Conservation (phyloP, 23 tunicate species). For the Trididemnum miniatum region DNA sequence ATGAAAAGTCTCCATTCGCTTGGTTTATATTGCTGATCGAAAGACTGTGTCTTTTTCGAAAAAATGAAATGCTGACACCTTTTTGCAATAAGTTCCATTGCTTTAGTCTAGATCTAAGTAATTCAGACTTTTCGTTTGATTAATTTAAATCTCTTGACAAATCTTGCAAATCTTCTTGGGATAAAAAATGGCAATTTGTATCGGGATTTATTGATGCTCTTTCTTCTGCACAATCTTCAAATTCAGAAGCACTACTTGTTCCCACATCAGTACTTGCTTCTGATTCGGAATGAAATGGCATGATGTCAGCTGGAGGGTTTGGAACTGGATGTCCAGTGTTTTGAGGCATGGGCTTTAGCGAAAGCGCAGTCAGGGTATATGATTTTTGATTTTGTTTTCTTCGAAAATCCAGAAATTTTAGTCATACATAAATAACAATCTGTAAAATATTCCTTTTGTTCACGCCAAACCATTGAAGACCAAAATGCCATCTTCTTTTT, state of each 20-base stretch:
- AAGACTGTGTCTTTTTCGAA: constrained; percentile 16
- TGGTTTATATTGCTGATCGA: constrained; percentile 5
- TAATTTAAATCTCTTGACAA: constrained; percentile 11
- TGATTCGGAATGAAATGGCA: constrained; percentile 3
- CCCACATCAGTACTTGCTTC: constrained; percentile 28
- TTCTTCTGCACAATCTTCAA: background rate
- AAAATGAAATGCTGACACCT: background rate
- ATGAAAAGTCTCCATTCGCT: constrained; percentile 33
- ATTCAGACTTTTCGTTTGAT: constrained; percentile 31
- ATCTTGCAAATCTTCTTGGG: constrained; percentile 28
- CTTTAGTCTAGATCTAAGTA: constrained; percentile 21
- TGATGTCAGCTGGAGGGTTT: background rate
- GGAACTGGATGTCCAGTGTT: background rate
- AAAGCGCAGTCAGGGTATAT: background rate
- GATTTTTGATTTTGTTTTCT: constrained; percentile 9
- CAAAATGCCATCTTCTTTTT: constrained; percentile 39
- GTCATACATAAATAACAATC: constrained; percentile 31
- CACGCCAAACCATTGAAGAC: constrained; percentile 19
- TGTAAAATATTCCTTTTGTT: background rate
- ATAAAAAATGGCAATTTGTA: background rate
- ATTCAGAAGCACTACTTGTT: constrained; percentile 25
- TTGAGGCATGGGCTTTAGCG: constrained; percentile 28
- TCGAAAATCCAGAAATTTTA: constrained; percentile 14
- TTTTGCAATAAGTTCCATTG: constrained; percentile 19
- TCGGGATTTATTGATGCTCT: background rate